phyloP scores from a whole-genome alignment of 2,797 vertebrate species.

The Arctocebus calabarensis region DNA sequence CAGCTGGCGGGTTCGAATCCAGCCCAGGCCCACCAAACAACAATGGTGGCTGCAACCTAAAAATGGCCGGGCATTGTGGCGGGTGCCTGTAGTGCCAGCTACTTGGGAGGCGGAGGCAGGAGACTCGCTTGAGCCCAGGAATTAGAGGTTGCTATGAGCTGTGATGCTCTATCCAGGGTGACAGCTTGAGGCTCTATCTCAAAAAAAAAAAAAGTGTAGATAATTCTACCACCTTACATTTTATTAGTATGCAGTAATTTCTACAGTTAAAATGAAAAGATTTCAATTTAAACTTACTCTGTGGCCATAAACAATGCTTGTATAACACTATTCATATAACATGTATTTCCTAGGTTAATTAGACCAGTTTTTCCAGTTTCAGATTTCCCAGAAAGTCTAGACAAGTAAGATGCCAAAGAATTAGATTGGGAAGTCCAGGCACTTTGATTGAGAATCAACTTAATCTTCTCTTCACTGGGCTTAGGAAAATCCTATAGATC shows the following conservation, averaged over 20 bases:
- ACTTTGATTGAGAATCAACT: slow-evolving; percentile 97
- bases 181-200: too few species aligned
- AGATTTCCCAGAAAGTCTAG: slow-evolving; percentile 95
- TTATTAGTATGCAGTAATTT: neutral
- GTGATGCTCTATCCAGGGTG: too few species aligned
- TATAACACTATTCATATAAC: slow-evolving; percentile 99
- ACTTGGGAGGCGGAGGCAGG: too few species aligned
- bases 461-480: slow-evolving; percentile 97
- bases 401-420: slow-evolving; percentile 94
- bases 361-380: slow-evolving; percentile 99
- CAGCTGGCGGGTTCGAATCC: too few species aligned
- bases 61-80: too few species aligned
- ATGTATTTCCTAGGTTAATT: slow-evolving; percentile 98
- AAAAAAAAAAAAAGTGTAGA: slow-evolving; percentile 18
- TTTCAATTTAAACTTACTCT: slow-evolving; percentile 92
- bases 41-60: too few species aligned
- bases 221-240: neutral
- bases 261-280: slow-evolving; percentile 51
- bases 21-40: too few species aligned
- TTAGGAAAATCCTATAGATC: slow-evolving; percentile 93
- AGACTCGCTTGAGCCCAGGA: too few species aligned
- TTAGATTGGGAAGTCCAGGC: slow-evolving; percentile 99
- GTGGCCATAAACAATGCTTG: slow-evolving; percentile 99
- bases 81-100: too few species aligned
- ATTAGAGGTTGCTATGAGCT: too few species aligned